These are phyloP conservation scores for Drosophila santomea DNA, from an alignment of 1,140 invertebrate genomes.

Conservation along the genomic window DNA sequence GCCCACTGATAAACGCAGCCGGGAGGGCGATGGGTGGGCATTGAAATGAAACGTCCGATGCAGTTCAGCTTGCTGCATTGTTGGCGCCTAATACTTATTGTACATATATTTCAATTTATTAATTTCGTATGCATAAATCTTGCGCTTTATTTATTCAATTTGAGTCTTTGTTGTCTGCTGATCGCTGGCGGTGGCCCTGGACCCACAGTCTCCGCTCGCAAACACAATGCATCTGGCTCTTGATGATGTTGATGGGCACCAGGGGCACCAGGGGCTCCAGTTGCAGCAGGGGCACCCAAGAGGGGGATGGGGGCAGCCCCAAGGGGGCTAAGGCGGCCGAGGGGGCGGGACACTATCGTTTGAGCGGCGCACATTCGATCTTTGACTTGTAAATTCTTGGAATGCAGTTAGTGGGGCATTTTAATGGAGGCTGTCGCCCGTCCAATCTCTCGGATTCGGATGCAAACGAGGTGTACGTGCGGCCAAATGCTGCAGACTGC, in stretches of 20 bases:
- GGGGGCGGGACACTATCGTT: conserved; percentile 58
- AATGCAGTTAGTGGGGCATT: conserved; percentile 79
- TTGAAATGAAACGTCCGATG: conserved; percentile 72
- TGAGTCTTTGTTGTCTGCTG: conserved; percentile 81
- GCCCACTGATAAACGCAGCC: conserved; percentile 56
- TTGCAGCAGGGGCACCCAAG: neutral
- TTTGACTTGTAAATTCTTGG: conserved; percentile 83
- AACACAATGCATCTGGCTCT: conserved; percentile 46
- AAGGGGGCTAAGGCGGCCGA: neutral
- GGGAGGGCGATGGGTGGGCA: conserved; percentile 12
- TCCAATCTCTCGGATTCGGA: conserved; percentile 43
- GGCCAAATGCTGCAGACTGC: conserved; percentile 25
- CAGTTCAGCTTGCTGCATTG: conserved; percentile 57
- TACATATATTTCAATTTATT: conserved; percentile 80
- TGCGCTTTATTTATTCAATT: conserved; percentile 81
- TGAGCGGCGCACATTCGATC: conserved; percentile 72
- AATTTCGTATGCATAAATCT: conserved; percentile 82
- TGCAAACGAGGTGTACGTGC: conserved; percentile 46
- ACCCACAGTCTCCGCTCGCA: conserved; percentile 17
- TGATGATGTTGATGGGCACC: conserved; percentile 4
- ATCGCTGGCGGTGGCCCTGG: conserved; percentile 65
- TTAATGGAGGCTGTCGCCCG: conserved; percentile 68
- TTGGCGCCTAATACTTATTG: conserved; percentile 68
- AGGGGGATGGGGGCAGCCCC: neutral
- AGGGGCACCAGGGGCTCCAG: neutral